Base-by-base conservation (phyloP, 1,140 invertebrate genomes). In the Octopus bimaculoides region DNA sequence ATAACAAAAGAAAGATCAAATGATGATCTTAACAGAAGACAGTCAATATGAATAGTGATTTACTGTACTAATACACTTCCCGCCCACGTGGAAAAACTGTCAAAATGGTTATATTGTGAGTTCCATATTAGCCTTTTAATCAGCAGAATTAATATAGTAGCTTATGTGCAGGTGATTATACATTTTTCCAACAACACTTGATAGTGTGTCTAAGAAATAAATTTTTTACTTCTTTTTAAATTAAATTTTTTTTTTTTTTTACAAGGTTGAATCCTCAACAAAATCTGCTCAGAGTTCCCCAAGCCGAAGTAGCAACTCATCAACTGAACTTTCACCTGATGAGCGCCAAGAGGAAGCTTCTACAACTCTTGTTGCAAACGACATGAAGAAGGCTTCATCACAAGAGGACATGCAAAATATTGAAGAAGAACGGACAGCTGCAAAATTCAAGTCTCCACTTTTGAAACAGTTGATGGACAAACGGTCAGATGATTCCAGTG, bases 381-480 rank as follows among this genome's bases (percentile, higher is more conserved):
- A 53, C 26, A 53, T 54, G 20, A 78, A 69, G 71, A 54, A 77
- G 56, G 77, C 80, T 41, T 77, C 20, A 17, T 61, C 54, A 52
- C 54, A 56, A 54, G 79, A 56, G 56, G 78, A 75, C 6, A 78
- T 66, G 8, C 52, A 61, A 17, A 71, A 79, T 52, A 77, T 78
- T 17, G 77, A 61, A 52, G 78, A 78, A 54, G 85, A 85, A 73
- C 85, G 81, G 69, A 84, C 86, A n/a, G 14, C 66, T n/a, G 26
- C 66, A 61, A 87, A 84, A 82, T 88, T 88, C 82, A 86, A 84
- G 76, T 88, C 88, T 54, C 86, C 88, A 61, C 81, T 88, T 5
- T 83, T 88, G 66, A 86, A 88, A 79, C 86, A 86, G 78, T 81
- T 87, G 54, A 82, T 84, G 75, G 83, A 86, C 54, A 84, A 81